phyloP scores from a whole-genome alignment of 2,797 vertebrate genomes.

The Sebastes glaucus region DNA sequence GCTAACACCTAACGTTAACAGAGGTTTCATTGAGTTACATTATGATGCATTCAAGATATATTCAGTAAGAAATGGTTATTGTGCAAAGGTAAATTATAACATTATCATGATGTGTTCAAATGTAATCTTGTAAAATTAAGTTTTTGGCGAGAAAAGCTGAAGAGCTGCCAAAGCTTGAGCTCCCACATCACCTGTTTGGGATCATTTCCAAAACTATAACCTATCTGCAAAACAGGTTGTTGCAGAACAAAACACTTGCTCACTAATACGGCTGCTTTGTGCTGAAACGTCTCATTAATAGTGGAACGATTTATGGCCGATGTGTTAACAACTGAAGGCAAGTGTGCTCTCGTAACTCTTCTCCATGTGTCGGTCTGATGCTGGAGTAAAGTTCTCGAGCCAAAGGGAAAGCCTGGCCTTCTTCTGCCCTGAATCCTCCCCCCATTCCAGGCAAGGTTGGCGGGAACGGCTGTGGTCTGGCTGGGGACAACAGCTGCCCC shows the following conservation, averaged over 20 bases:
- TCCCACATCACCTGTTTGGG: background rate
- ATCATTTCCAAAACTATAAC: background rate
- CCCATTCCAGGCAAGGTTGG: conserved; percentile 31
- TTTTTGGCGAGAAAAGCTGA: background rate
- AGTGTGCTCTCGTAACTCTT: conserved; percentile 36
- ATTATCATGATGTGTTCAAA: too few relatives aligned
- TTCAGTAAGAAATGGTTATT: too few relatives aligned
- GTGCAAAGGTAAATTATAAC: too few relatives aligned
- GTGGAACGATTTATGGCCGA: conserved; percentile 1
- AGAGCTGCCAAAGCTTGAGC: background rate
- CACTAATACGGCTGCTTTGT: background rate
- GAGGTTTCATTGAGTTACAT: too few relatives aligned
- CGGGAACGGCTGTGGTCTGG: conserved; percentile 34
- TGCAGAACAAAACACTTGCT: conserved; percentile 11
- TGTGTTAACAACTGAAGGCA: conserved; percentile 29
- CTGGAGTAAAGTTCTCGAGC: conserved; percentile 12
- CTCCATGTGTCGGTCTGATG: conserved; percentile 27
- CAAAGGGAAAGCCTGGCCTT: conserved; percentile 4
- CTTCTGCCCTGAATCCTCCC: conserved; percentile 10
- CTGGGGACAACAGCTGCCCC: conserved; percentile 73
- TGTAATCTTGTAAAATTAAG: too few relatives aligned
- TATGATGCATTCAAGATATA: too few relatives aligned
- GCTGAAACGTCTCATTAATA: conserved; percentile 22
- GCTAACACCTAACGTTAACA: too few relatives aligned
- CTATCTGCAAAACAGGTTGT: background rate